Evolutionary conservation across 2,797 vertebrate genomes (phyloP).

Genomic region (Karalla daura): DNA sequence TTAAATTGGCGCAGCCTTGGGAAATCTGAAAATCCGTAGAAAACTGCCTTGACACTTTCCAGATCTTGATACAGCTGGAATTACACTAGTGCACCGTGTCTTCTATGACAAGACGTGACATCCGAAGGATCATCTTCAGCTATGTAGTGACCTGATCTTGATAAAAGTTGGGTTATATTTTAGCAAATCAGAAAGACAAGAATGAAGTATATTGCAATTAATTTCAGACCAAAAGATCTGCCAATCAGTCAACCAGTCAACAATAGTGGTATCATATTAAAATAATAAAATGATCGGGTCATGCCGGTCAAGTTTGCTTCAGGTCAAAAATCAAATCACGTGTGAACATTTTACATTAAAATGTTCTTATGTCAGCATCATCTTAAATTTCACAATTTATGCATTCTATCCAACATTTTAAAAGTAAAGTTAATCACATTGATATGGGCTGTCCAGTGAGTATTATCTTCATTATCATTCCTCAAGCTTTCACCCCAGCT

Average conservation of each 20-base stretch:
- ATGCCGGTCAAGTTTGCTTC: too few species aligned
- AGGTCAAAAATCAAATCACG: too few species aligned
- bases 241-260: too few species aligned
- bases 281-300: too few species aligned
- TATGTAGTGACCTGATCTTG: background rate
- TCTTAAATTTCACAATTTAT: too few species aligned
- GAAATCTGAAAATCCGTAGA: slow-evolving; percentile 42
- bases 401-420: too few species aligned
- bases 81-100: background rate
- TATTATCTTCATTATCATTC: background rate
- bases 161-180: background rate
- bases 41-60: slow-evolving; percentile 22
- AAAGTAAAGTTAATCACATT: too few species aligned
- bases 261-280: too few species aligned
- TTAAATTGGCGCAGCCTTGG: background rate
- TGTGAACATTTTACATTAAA: too few species aligned
- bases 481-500: background rate
- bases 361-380: too few species aligned
- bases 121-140: background rate
- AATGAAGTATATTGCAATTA: background rate
- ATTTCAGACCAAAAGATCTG: too few species aligned
- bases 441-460: too few species aligned
- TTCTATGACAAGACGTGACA: background rate
- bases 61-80: slow-evolving; percentile 12
- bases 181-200: background rate